Evolutionary conservation across 2,888 invertebrate species (phyloP).

Genomic region (Podabrus alpinus): DNA sequence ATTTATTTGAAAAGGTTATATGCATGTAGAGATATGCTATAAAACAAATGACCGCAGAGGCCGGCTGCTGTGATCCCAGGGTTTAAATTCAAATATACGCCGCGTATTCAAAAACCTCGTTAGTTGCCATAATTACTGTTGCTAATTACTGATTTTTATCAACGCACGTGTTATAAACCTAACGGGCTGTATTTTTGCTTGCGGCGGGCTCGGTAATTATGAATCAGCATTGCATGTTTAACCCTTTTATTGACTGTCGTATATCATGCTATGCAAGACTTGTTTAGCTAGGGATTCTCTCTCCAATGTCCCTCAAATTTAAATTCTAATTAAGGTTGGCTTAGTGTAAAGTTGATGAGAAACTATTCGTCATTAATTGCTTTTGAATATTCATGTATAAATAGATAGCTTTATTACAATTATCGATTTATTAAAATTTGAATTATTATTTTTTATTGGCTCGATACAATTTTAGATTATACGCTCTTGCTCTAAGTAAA

Average conservation of each 20-base stretch:
- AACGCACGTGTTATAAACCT: constrained; percentile 53
- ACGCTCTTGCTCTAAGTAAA: not conserved
- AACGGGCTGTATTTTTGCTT: constrained; percentile 47
- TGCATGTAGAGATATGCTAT: constrained; percentile 46
- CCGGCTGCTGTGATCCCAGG: constrained; percentile 44
- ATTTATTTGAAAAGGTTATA: constrained; percentile 30
- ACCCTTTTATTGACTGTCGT: constrained; percentile 53
- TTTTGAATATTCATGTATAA: constrained; percentile 26
- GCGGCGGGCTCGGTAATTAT: constrained; percentile 47
- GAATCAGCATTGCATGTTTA: constrained; percentile 54
- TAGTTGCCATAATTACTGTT: constrained; percentile 57
- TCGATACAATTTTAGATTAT: not conserved
- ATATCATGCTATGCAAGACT: constrained; percentile 46
- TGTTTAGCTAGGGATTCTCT: constrained; percentile 25
- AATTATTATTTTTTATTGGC: not conserved
- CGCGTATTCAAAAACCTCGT: constrained; percentile 52
- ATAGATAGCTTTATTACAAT: constrained; percentile 19
- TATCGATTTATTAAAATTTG: constrained; percentile 19
- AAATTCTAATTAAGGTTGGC: constrained; percentile 37
- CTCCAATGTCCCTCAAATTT: constrained; percentile 34
- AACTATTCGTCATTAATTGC: constrained; percentile 30
- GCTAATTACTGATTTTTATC: constrained; percentile 59
- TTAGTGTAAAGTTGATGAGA: constrained; percentile 28
- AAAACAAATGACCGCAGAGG: constrained; percentile 50
- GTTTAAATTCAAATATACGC: constrained; percentile 43